A percentile compares a stretch with the other conserved stretches of the same genome.
Conservation (phyloP, 2,113 vertebrate species). For the Stegostoma tigrinum region DNA sequence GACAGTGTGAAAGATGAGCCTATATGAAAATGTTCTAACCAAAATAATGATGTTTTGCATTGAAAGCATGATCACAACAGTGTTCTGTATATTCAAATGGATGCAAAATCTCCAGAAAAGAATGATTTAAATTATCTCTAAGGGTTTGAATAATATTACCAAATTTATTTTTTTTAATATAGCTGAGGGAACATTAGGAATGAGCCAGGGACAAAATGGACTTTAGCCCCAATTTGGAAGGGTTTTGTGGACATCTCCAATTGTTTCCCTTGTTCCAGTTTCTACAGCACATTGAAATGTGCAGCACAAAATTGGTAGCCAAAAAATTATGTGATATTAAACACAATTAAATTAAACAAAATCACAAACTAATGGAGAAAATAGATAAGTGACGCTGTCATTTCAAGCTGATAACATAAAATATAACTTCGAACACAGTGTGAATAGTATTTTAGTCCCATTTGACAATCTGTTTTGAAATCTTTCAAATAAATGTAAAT, state of each 20-base stretch:
- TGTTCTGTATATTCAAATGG: background rate
- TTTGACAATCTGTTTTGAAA: background rate
- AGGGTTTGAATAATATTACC: background rate
- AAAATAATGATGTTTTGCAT: background rate
- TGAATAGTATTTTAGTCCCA: background rate
- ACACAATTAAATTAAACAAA: background rate
- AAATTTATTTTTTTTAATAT: background rate
- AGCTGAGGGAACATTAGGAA: background rate
- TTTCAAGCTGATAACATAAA: slow-evolving; percentile 14
- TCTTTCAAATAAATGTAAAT: background rate
- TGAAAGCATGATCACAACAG: background rate
- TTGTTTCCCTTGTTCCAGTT: background rate
- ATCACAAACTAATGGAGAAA: background rate
- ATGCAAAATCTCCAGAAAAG: background rate
- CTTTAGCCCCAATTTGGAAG: background rate
- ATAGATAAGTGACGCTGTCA: background rate
- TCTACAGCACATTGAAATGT: background rate
- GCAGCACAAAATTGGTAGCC: background rate
- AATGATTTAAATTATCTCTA: background rate
- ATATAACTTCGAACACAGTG: background rate
- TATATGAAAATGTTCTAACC: background rate
- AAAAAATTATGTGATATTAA: background rate
- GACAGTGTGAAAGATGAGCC: background rate
- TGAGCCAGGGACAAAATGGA: background rate
- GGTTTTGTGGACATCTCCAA: background rate